Percentiles rank a stretch among this genome's conserved stretches.
Evolutionary conservation across 2,797 vertebrate genomes (phyloP).

Genomic region (Gambelia wislizenii): DNA sequence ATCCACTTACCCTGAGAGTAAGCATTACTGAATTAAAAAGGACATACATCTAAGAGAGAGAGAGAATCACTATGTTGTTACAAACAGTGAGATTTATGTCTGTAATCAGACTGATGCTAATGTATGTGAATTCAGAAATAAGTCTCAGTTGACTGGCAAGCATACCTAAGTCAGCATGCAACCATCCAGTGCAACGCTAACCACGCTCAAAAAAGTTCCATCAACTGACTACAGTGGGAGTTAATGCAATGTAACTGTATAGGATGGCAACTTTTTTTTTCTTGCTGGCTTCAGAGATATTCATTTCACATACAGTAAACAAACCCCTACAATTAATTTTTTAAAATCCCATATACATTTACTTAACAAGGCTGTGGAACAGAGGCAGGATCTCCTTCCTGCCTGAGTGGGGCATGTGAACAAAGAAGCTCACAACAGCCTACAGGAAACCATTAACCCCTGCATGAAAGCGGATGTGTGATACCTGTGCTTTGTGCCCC

Average conservation of each 20-base stretch:
- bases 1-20: too few species aligned
- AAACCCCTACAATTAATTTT: background rate
- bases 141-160: background rate
- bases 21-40: too few species aligned
- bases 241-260: background rate
- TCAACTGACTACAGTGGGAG: background rate
- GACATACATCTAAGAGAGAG: too few species aligned
- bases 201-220: background rate
- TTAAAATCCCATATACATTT: background rate
- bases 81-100: background rate
- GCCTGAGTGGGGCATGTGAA: background rate
- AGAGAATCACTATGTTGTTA: too few species aligned
- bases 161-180: background rate
- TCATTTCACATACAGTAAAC: background rate
- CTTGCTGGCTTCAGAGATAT: background rate
- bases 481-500: constrained; percentile 22
- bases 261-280: background rate
- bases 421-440: background rate
- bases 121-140: background rate
- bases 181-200: background rate
- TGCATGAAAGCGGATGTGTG: constrained; percentile 14
- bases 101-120: background rate
- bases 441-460: constrained; percentile 38
- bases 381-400: constrained; percentile 15
- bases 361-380: background rate